Evolutionary conservation across 2,888 invertebrate genomes (phyloP).

Genomic region (Dichetophora obliterata): DNA sequence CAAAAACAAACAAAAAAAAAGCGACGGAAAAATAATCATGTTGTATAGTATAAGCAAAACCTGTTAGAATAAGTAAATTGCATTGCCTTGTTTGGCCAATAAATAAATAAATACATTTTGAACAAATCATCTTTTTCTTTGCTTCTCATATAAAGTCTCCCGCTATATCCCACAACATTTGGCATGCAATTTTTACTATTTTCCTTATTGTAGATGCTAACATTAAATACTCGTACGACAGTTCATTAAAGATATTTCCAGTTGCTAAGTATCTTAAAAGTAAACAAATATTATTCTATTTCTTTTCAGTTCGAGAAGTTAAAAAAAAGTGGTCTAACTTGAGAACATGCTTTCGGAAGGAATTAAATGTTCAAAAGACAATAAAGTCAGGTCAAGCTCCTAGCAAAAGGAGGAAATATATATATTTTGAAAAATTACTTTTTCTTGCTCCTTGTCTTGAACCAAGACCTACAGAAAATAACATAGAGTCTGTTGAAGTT

Average conservation of each 20-base stretch:
- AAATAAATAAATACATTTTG: too few species aligned
- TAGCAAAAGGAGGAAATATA: constrained; percentile 29
- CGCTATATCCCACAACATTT: neutral
- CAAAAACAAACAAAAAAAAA: too few species aligned
- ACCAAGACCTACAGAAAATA: constrained; percentile 5
- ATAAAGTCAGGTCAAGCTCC: constrained; percentile 28
- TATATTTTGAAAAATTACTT: constrained; percentile 27
- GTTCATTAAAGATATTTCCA: neutral
- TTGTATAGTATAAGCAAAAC: too few species aligned
- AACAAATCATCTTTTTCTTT: neutral
- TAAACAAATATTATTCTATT: too few species aligned
- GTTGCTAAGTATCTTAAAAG: neutral
- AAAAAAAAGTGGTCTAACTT: constrained; percentile 12
- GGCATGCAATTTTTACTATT: neutral
- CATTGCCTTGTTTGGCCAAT: too few species aligned
- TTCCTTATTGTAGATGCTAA: neutral
- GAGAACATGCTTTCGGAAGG: neutral
- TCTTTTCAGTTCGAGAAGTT: neutral
- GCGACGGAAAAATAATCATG: too few species aligned
- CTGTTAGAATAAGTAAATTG: too few species aligned
- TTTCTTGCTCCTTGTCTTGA: constrained; percentile 28
- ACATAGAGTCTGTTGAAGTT: neutral
- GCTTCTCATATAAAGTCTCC: neutral
- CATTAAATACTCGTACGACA: neutral
- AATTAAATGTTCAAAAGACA: constrained; percentile 25